These are phyloP conservation scores for Paratrypauchen microcephalus DNA, from an alignment of 2,797 vertebrate species.

Conservation along the genomic window DNA sequence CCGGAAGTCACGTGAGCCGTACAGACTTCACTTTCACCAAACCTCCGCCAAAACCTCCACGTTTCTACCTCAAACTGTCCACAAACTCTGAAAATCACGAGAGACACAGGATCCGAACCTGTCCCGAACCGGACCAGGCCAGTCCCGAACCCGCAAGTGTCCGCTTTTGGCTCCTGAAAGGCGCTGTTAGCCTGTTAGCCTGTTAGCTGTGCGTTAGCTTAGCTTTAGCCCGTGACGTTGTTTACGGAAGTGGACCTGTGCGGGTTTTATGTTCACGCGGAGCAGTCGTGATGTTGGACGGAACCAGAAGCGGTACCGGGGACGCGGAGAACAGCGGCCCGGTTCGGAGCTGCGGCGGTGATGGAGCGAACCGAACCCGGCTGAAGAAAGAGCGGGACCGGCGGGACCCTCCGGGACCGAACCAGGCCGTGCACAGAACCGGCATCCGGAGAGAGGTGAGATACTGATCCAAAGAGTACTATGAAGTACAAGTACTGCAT, in stretches of 20 bases:
- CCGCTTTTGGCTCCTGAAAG: background rate
- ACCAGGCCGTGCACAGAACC: too few species aligned
- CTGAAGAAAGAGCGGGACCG: constrained; percentile 50
- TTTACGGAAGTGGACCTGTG: constrained; percentile 1
- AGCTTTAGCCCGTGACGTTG: constrained; percentile 22
- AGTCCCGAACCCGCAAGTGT: background rate
- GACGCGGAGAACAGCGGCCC: constrained; percentile 63
- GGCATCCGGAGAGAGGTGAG: too few species aligned
- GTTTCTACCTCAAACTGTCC: background rate
- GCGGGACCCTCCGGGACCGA: constrained; percentile 19
- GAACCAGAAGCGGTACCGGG: constrained; percentile 38
- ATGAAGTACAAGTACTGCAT: too few species aligned
- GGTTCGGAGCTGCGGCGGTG: background rate
- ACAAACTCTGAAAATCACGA: background rate
- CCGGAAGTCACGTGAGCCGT: background rate
- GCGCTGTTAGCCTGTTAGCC: background rate
- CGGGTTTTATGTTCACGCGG: constrained; percentile 47
- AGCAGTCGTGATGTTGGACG: constrained; percentile 49
- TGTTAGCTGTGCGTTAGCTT: constrained; percentile 33
- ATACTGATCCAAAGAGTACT: too few species aligned
- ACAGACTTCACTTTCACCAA: background rate
- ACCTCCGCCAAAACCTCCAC: background rate
- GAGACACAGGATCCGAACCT: background rate
- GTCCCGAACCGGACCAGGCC: background rate
- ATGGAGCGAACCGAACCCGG: constrained; percentile 33